Base-by-base conservation (phyloP, 2,113 vertebrate genomes). In the Callorhinus ursinus region DNA sequence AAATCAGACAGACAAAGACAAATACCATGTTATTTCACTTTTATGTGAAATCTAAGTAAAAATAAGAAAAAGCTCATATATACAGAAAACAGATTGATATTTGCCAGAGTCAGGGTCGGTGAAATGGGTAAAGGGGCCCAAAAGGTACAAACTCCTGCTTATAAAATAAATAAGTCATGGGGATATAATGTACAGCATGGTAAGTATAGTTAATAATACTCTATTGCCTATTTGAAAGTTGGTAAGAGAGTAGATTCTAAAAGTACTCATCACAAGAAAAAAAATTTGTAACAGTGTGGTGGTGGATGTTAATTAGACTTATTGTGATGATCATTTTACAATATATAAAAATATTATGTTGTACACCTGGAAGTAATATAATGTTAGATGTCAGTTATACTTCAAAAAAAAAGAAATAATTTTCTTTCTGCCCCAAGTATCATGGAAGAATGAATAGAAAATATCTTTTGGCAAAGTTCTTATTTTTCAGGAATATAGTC, bases 401-500 rank as follows among this genome's bases (percentile, higher is more conserved):
- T 26, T 14, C 57, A 93, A n/a, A 53, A 76, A 33, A 71, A 65
- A 85, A 85, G 4, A 63, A 85, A 61, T 53, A 57, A 31, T 93
- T 67, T 80, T 80, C 19, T 77, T 77, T 85, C 13, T 65, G 39
- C 3, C 14, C 13, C 42, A 21, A 51, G 1, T 86, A 61, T 88
- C 49, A 86, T 18, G 6, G 28, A 96, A 81, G 9, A 93, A 80
- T 85, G 21, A 28, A 76, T 91, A 83, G 13, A 90, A 86, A 86
- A 22, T 74, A 96, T 6, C 26, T 79, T 88, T 6, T 49, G 65
- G n/a, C 21, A 28, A 83, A 61, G 1, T 83, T 85, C 49, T 88
- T 89, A 6, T 92, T 36, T 82, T 92, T 91, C 28, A 93, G 69
- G 36, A 96, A 55, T 18, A 74, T 51, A 93, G 28, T 90, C 39